A percentile compares a stretch with the other conserved stretches of the same genome.
Evolutionary conservation across 2,797 vertebrate genomes (phyloP).

Genomic region (Pelodytes ibericus): DNA sequence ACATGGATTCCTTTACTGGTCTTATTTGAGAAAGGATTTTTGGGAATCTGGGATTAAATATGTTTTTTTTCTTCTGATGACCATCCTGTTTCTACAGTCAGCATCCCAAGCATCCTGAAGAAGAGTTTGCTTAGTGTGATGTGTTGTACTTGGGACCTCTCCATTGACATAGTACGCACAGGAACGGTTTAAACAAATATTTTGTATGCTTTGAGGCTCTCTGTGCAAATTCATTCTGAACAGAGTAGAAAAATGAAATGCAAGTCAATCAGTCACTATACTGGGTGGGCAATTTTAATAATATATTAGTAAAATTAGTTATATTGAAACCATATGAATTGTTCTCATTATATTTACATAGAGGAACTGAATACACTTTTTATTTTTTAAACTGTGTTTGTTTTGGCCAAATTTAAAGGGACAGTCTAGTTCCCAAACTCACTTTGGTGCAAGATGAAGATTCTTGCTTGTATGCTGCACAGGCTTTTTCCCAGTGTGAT

Average conservation of each 20-base stretch:
- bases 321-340: too few relatives aligned
- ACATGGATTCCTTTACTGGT: conserved; percentile 6
- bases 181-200: conserved; percentile 22
- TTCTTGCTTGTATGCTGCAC: too few relatives aligned
- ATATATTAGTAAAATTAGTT: too few relatives aligned
- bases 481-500: too few relatives aligned
- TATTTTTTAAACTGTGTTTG: too few relatives aligned
- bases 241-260: conserved; percentile 4
- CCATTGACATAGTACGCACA: conserved; percentile 9
- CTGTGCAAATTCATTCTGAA: conserved; percentile 17
- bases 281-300: too few relatives aligned
- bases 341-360: too few relatives aligned
- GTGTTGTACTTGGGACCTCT: conserved; percentile 49
- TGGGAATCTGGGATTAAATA: conserved; percentile 44
- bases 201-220: conserved; percentile 20
- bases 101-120: conserved; percentile 31
- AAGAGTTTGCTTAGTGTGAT: conserved; percentile 28
- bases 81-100: conserved; percentile 36
- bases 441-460: too few relatives aligned
- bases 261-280: background rate
- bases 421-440: too few relatives aligned
- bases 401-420: too few relatives aligned
- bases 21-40: conserved; percentile 50
- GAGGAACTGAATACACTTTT: too few relatives aligned
- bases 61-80: conserved; percentile 42